A percentile compares a stretch with the other conserved stretches of the same genome.
Conservation (phyloP, 2,888 invertebrate genomes). For the Podotricha telesiphe region DNA sequence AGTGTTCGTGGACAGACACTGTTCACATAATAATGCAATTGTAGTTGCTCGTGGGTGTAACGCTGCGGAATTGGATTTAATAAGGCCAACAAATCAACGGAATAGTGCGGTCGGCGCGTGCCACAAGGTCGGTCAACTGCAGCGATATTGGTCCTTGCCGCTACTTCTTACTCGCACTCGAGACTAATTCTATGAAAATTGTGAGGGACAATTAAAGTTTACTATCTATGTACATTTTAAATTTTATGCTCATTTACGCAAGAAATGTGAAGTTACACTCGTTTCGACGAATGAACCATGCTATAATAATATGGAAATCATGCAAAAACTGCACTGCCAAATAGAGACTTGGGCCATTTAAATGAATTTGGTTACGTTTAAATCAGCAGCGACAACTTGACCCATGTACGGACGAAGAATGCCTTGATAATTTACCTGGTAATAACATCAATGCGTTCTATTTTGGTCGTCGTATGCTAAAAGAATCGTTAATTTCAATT, state of each 20-base stretch:
- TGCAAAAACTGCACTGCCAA: constrained; percentile 61
- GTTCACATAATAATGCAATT: constrained; percentile 48
- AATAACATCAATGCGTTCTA: constrained; percentile 45
- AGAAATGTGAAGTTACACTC: constrained; percentile 61
- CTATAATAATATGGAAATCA: constrained; percentile 74
- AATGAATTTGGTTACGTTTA: constrained; percentile 63
- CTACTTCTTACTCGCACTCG: constrained; percentile 62
- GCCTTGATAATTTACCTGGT: constrained; percentile 34
- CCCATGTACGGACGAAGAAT: constrained; percentile 43
- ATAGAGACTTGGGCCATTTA: constrained; percentile 60
- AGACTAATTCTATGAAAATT: constrained; percentile 60
- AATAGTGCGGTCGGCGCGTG: constrained; percentile 70
- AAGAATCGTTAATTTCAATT: constrained; percentile 13
- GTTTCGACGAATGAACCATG: constrained; percentile 63
- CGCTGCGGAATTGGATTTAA: constrained; percentile 60
- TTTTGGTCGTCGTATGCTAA: constrained; percentile 40
- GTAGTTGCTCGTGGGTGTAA: constrained; percentile 51
- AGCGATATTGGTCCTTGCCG: constrained; percentile 60
- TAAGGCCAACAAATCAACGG: constrained; percentile 71
- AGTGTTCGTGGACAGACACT: constrained; percentile 32
- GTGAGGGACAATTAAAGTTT: constrained; percentile 36
- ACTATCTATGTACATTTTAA: constrained; percentile 27
- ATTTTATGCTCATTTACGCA: constrained; percentile 58
- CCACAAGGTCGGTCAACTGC: constrained; percentile 77
- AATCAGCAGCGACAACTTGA: constrained; percentile 52